phyloP scores from a whole-genome alignment of 2,113 vertebrate genomes.

The Hippoglossus stenolepis region DNA sequence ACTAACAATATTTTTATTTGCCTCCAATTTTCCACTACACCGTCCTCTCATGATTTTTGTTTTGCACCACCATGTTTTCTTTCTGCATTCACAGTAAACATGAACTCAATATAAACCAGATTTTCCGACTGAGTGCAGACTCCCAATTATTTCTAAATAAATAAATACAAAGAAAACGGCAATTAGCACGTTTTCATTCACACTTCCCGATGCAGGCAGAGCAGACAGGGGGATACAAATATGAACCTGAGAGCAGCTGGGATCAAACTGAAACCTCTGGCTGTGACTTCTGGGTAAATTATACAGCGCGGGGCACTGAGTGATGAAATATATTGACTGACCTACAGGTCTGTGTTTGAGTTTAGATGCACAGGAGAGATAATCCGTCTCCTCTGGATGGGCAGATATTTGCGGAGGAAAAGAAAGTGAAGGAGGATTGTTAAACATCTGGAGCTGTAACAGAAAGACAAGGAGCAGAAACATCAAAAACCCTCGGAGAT shows the following conservation, averaged over 20 bases:
- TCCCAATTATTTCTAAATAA: neutral
- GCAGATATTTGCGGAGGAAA: neutral
- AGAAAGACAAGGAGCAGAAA: neutral
- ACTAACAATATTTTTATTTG: too few relatives aligned
- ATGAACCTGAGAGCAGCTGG: slow-evolving; percentile 18
- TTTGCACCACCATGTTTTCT: too few relatives aligned
- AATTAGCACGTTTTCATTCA: slow-evolving; percentile 17
- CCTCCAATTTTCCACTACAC: too few relatives aligned
- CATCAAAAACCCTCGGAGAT: neutral
- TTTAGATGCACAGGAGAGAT: neutral
- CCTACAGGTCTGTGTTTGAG: slow-evolving; percentile 29
- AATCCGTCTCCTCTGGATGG: neutral
- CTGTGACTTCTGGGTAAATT: slow-evolving; percentile 46
- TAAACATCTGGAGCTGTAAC: neutral
- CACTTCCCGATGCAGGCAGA: neutral
- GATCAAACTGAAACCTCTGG: slow-evolving; percentile 34
- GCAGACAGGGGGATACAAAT: slow-evolving; percentile 4
- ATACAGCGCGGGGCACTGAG: slow-evolving; percentile 20
- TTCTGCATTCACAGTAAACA: too few relatives aligned
- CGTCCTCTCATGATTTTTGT: too few relatives aligned
- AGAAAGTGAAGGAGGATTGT: neutral
- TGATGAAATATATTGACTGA: slow-evolving; percentile 50
- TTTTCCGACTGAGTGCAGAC: too few relatives aligned
- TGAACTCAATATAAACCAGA: too few relatives aligned
- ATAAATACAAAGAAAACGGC: slow-evolving; percentile 19